Percentiles rank a stretch among this genome's conserved stretches.
Conservation (phyloP, 2,797 vertebrate genomes). For the Epinephelus awoara region DNA sequence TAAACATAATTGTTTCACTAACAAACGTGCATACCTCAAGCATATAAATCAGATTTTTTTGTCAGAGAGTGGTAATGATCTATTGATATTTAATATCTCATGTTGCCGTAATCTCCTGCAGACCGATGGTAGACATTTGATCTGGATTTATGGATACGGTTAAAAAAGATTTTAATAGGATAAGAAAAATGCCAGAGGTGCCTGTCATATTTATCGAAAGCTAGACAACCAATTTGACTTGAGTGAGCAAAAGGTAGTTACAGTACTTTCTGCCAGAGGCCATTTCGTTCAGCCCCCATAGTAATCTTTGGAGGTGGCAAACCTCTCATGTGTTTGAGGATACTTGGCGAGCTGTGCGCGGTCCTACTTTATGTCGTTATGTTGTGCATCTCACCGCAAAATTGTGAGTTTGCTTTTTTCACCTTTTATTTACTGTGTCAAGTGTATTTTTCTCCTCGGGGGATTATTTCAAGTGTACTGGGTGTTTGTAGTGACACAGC, state of each 20-base stretch:
- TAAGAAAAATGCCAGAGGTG: neutral
- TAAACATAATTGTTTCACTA: neutral
- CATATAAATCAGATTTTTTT: neutral
- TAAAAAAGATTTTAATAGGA: neutral
- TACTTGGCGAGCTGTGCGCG: neutral
- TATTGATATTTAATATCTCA: no score
- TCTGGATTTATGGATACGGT: neutral
- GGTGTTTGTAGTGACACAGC: slow-evolving; percentile 30
- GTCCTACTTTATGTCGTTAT: neutral
- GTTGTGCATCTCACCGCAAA: slow-evolving; percentile 15
- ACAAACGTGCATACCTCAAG: neutral
- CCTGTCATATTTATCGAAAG: neutral
- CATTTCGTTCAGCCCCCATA: slow-evolving; percentile 13
- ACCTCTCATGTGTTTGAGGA: slow-evolving; percentile 18
- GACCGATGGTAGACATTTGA: neutral
- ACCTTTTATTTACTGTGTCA: slow-evolving; percentile 41
- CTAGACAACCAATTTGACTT: slow-evolving; percentile 20
- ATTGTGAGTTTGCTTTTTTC: slow-evolving; percentile 28
- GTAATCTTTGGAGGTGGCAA: slow-evolving; percentile 26
- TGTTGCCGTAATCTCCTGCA: no score
- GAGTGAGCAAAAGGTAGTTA: slow-evolving; percentile 4
- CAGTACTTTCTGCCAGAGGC: slow-evolving; percentile 12
- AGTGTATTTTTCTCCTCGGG: slow-evolving; percentile 34
- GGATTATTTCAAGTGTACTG: slow-evolving; percentile 31
- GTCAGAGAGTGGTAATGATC: no score